Evolutionary conservation across 2,797 vertebrate genomes (phyloP), one percentile per base, ranked within the genome.

Genomic region (Brachymystax lenok): DNA sequence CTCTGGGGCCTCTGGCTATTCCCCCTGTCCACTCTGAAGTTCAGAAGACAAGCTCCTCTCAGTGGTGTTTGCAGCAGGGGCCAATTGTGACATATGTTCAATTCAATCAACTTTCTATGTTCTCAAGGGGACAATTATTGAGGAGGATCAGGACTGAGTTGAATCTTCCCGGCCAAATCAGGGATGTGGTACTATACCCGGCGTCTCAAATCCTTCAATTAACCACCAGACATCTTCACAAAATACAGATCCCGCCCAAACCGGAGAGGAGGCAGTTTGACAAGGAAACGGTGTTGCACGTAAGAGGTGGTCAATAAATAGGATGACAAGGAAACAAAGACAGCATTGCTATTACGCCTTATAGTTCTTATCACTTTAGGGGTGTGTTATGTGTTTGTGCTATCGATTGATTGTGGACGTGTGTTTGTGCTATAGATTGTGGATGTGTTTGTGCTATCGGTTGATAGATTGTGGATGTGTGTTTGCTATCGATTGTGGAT

Each of bases 271-370:
- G 27, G 59, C 73, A 46, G 54, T 56, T 77, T 79, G 3, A 54
- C 69, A 77, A 54, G 73, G 77, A 74, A 79, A 77, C 59, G 3
- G 35, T 17, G 61, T 30, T 28, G 61, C 28, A 5, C 33, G 61
- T 67, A 71, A 75, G 59, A 27, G 52, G 6, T 19, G 68, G 50
- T 28, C 51, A 66, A 75, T 56, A 74, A 71, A 71, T 64, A 56
- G 73, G 61, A 50, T 78, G 77, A 69, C 33, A 70, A 17, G 64
- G 67, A 71, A 74, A 74, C 52, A 30, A 69, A 35, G 59, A 71
- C 68, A 71, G 78, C 30, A 10, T 33, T 66, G 59, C 59, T 50
- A 35, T 70, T 52, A 69, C 17, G 14, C 5, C 5, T 19, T 16
- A 5, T 46, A 17, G 12, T 30, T 27, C 10, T 10, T 27, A 33